Base-by-base conservation (phyloP, 2,888 invertebrate genomes). In the Parnassius mnemosyne region DNA sequence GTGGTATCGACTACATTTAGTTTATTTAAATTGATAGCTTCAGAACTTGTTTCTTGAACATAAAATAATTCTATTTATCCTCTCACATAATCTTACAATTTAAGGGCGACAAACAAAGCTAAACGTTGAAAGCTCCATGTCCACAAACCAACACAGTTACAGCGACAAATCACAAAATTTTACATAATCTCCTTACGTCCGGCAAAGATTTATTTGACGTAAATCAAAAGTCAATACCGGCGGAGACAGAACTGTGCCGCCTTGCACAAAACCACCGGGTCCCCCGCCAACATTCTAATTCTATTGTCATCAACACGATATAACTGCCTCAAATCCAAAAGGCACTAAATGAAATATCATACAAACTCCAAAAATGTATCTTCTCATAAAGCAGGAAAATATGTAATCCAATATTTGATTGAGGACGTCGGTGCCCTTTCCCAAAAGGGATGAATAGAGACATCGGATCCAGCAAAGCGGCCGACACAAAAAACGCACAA, bases 401-500 rank as follows among this genome's bases (percentile, higher is more conserved):
- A 42, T 13, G 53, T 25, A 50, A 49, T 53, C 56, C 57, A 66
- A 34, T 57, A 54, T 66, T 34, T 20, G 51, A 41, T 41, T 13
- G n/a, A 9, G 43, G 65, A 71, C 74, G 87, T 80, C 89, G 89
- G 88, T 76, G 66, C 82, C 73, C 79, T 88, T 84, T 77, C 74
- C 73, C 71, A 76, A 82, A 87, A 85, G 78, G 85, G 84, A 87
- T 87, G 86, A 89, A 87, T 87, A 81, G 84, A 90, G 89, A 84
- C 75, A 85, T 89, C 84, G 79, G 78, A 49, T n/a, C 49, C 81
- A 78, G 84, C 84, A 76, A 81, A 75, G 81, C 75, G 75, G 74
- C 84, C 89, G 87, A 87, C 85, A 80, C 81, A 77, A 84, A 88
- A 87, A 84, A 84, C 78, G 70, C 75, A 91, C 89, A 90, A 90